These are phyloP conservation scores for Eptesicus fuscus DNA, from an alignment of 2,113 vertebrate genomes.

Conservation along the genomic window DNA sequence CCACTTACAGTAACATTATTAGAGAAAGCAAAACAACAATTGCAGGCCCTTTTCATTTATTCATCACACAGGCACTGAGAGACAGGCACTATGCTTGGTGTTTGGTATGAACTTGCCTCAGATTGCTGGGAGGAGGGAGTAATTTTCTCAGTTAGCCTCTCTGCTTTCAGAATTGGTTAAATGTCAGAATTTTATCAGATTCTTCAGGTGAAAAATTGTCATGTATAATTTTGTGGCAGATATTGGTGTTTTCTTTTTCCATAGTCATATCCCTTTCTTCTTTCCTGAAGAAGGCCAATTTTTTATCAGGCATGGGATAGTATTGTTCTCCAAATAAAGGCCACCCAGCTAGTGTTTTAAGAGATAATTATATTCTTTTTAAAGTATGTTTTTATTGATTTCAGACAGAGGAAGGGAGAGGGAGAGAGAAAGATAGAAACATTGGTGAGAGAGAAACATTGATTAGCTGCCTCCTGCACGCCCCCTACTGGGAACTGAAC, in stretches of 20 bases:
- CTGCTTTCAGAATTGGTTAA: background rate
- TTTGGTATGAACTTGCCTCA: background rate
- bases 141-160: background rate
- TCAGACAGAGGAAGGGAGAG: too few species aligned
- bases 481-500: too few species aligned
- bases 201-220: conserved; percentile 12
- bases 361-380: background rate
- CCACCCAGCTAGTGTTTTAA: background rate
- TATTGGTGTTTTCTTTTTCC: background rate
- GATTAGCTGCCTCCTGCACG: too few species aligned
- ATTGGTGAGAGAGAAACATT: too few species aligned
- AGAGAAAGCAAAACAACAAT: background rate
- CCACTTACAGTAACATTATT: background rate
- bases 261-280: background rate
- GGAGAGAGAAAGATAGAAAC: too few species aligned
- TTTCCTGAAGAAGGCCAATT: background rate
- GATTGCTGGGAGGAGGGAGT: background rate
- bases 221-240: background rate
- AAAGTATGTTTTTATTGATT: too few species aligned
- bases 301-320: background rate
- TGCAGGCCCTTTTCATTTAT: background rate
- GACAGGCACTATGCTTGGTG: background rate
- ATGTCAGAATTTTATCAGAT: background rate
- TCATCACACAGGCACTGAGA: background rate
- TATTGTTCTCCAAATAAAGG: background rate